Conservation (phyloP, 2,888 invertebrate genomes). For the Heteromurus nitidus region DNA sequence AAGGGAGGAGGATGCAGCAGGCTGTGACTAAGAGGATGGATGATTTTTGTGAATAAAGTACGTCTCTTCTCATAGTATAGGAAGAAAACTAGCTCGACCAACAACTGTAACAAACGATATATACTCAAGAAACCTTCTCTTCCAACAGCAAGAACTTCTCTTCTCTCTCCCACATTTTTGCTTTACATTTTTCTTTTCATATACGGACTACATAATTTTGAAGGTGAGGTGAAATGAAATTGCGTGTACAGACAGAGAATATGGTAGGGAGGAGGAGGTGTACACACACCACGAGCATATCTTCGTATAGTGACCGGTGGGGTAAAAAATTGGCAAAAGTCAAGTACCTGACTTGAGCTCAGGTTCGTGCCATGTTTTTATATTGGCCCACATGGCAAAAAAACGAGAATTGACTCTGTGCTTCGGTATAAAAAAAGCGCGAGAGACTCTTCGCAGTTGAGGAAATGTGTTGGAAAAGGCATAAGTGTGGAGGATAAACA, state of each 20-base stretch:
- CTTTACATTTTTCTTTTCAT: too few species aligned
- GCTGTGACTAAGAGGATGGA: neutral
- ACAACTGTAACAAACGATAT: too few species aligned
- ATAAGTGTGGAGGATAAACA: neutral
- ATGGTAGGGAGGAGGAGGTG: neutral
- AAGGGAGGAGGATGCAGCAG: too few species aligned
- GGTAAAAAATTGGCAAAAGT: constrained; percentile 44
- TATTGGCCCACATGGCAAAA: neutral
- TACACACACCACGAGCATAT: neutral
- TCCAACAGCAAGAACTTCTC: too few species aligned
- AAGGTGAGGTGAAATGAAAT: constrained; percentile 20
- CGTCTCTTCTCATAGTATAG: too few species aligned
- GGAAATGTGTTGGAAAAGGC: constrained; percentile 15
- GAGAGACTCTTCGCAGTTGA: too few species aligned
- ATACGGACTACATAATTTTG: constrained; percentile 10
- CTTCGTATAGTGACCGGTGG: constrained; percentile 27
- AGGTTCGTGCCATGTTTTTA: neutral
- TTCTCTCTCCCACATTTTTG: too few species aligned
- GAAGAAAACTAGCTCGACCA: too few species aligned
- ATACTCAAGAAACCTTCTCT: too few species aligned
- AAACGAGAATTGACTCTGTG: too few species aligned
- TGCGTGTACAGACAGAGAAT: neutral
- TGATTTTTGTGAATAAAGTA: too few species aligned
- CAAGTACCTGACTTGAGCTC: constrained; percentile 37
- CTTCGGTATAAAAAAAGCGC: too few species aligned